These are phyloP conservation scores for Megamerina dolium DNA, from an alignment of 2,888 invertebrate species.

Conservation along the genomic window DNA sequence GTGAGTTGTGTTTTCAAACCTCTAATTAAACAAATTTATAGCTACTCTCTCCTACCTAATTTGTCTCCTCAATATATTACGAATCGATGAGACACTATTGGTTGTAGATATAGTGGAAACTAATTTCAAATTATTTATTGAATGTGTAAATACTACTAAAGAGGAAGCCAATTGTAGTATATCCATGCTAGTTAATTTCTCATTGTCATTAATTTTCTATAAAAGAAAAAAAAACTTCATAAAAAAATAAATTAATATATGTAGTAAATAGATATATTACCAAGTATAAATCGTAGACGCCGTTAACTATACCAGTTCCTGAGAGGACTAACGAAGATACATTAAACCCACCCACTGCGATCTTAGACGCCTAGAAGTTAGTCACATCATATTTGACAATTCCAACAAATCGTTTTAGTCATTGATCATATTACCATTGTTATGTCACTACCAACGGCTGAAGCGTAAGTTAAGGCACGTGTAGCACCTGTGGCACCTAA, in stretches of 20 bases:
- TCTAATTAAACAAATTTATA: too few relatives aligned
- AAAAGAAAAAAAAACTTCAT: constrained; percentile 4
- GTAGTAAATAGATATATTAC: constrained; percentile 20
- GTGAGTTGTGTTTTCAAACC: too few relatives aligned
- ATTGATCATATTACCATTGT: too few relatives aligned
- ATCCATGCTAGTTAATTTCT: constrained; percentile 31
- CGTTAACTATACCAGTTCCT: constrained; percentile 33
- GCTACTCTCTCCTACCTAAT: constrained; percentile 29
- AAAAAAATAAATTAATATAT: background rate
- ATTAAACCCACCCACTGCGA: constrained; percentile 33
- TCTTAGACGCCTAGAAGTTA: constrained; percentile 22
- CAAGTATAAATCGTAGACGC: constrained; percentile 33
- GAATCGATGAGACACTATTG: constrained; percentile 26
- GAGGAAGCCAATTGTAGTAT: constrained; percentile 37
- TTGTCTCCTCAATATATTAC: constrained; percentile 27
- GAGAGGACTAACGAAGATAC: constrained; percentile 36
- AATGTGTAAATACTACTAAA: constrained; percentile 40
- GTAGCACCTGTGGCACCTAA: constrained; percentile 34
- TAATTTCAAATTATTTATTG: constrained; percentile 37
- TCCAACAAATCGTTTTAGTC: too few relatives aligned
- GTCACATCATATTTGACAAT: too few relatives aligned
- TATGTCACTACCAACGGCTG: too few relatives aligned
- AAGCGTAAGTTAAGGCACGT: constrained; percentile 23
- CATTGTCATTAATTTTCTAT: constrained; percentile 32
- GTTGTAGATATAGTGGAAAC: constrained; percentile 26